A percentile compares a stretch with the other conserved stretches of the same genome.
Evolutionary conservation across 2,888 invertebrate genomes (phyloP).

Genomic region (Anticlea derivata): DNA sequence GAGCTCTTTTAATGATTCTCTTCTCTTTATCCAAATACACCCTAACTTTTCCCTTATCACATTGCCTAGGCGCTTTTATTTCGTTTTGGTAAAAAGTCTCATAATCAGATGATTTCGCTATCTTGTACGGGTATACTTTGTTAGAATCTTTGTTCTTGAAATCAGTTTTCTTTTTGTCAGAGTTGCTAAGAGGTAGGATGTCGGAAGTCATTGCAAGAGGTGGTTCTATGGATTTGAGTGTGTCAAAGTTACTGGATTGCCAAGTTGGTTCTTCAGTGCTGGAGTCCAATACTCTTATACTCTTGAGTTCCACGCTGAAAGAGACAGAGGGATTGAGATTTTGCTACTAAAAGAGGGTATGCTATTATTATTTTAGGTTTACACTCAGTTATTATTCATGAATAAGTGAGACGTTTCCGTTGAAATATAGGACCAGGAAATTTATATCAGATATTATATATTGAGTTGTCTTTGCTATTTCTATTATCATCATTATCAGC

Average conservation of each 20-base stretch:
- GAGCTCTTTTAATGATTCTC: constrained; percentile 49
- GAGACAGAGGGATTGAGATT: background rate
- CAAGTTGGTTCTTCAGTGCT: constrained; percentile 28
- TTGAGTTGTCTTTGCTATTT: too few relatives aligned
- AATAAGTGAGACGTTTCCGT: too few relatives aligned
- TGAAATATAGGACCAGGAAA: too few relatives aligned
- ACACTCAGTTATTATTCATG: too few relatives aligned
- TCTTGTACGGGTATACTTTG: constrained; percentile 1
- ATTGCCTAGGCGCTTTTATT: constrained; percentile 51
- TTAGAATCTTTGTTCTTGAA: background rate
- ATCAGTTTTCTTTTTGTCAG: background rate
- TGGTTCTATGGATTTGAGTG: constrained; percentile 20
- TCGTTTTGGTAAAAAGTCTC: constrained; percentile 64
- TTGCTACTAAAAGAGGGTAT: too few relatives aligned
- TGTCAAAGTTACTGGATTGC: constrained; percentile 6
- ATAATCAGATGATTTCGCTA: constrained; percentile 46
- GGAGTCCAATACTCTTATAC: constrained; percentile 52
- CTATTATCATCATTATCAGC: too few relatives aligned
- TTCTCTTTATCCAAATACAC: constrained; percentile 62
- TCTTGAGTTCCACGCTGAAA: constrained; percentile 71
- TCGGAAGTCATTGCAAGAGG: constrained; percentile 19
- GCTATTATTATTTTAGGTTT: too few relatives aligned
- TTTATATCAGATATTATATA: too few relatives aligned
- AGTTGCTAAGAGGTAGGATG: constrained; percentile 1
- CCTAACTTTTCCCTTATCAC: constrained; percentile 60